Evolutionary conservation across 2,113 vertebrate genomes (phyloP).

Genomic region (Pomatorhinus ruficollis): DNA sequence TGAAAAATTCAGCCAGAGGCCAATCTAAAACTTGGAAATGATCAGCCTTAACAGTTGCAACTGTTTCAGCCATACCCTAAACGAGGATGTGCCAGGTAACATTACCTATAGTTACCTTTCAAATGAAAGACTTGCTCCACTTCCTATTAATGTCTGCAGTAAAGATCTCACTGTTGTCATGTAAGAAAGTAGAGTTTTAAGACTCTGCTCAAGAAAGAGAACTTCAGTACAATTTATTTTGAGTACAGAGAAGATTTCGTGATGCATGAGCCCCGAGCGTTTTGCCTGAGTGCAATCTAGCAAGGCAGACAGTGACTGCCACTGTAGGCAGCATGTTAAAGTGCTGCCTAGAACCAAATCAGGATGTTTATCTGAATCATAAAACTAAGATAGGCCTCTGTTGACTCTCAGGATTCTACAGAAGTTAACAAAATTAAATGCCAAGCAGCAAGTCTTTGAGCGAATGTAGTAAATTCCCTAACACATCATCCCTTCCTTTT

Average conservation of each 20-base stretch:
- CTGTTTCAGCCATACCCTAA: not conserved
- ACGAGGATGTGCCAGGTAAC: accelerated
- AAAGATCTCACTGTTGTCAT: not conserved
- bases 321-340: not conserved
- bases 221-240: not conserved
- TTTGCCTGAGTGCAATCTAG: not conserved
- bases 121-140: not conserved
- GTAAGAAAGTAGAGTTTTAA: not conserved
- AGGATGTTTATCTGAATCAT: not conserved
- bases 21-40: not conserved
- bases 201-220: not conserved
- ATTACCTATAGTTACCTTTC: not conserved
- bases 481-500: not conserved
- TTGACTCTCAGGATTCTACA: not conserved
- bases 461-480: not conserved
- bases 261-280: not conserved
- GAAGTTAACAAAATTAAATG: not conserved
- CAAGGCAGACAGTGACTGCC: not conserved
- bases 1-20: not conserved
- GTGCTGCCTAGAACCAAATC: not conserved
- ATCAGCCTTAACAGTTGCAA: not conserved
- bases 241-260: not conserved
- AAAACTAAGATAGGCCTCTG: not conserved
- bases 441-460: not conserved
- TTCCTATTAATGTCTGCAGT: not conserved